Conservation (phyloP, 2,113 vertebrate genomes). For the Urocolius indicus region DNA sequence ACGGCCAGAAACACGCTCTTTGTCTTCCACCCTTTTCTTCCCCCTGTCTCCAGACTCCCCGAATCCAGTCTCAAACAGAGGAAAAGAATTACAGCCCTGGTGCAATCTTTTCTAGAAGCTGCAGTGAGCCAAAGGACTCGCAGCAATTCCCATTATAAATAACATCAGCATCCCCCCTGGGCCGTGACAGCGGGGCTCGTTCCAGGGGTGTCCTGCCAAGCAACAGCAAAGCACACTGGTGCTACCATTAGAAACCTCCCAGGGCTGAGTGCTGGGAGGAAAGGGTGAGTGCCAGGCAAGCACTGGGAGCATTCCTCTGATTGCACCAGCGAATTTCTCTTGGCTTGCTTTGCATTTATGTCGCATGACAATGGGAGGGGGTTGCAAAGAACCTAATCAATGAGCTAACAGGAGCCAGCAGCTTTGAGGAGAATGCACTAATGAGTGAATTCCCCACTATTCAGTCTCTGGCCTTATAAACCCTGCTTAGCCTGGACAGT, state of each 20-base stretch:
- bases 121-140: neutral
- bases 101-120: slow-evolving; percentile 12
- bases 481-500: slow-evolving; percentile 4
- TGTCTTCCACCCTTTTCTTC: slow-evolving; percentile 3
- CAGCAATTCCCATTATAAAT: slow-evolving; percentile 40
- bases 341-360: neutral
- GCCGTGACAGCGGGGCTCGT: neutral
- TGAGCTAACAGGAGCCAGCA: neutral
- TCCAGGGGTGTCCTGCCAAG: neutral
- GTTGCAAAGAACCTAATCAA: neutral
- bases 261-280: neutral
- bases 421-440: slow-evolving; percentile 26
- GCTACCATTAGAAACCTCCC: neutral
- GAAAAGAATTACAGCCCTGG: neutral
- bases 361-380: neutral
- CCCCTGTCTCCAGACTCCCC: neutral
- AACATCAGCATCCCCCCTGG: neutral
- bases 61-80: neutral
- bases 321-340: slow-evolving; percentile 1
- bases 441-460: slow-evolving; percentile 36
- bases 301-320: neutral
- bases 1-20: neutral
- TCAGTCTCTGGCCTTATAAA: neutral
- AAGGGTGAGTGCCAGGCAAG: neutral
- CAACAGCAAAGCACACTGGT: neutral